Conservation (phyloP, 2,888 invertebrate genomes). For the Syrista parreyssii region DNA sequence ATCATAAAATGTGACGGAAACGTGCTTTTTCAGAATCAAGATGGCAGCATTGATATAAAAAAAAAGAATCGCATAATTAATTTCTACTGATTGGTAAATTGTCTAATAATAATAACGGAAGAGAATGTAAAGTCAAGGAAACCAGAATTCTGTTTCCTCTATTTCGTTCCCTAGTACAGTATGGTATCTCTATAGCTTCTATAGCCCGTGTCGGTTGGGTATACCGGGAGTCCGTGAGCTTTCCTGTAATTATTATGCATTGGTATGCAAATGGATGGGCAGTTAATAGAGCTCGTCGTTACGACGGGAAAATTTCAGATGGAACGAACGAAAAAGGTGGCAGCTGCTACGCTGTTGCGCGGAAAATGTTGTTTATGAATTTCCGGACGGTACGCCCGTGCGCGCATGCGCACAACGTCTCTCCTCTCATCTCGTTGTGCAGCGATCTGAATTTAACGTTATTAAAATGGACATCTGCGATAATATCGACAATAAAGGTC, state of each 20-base stretch:
- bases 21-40: background rate
- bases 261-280: slow-evolving; percentile 56
- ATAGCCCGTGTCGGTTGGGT: background rate
- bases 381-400: background rate
- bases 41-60: background rate
- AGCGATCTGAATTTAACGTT: slow-evolving; percentile 25
- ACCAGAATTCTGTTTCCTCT: background rate
- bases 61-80: background rate
- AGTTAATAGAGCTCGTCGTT: slow-evolving; percentile 43
- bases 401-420: slow-evolving; percentile 12
- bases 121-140: background rate
- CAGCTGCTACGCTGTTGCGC: slow-evolving; percentile 8
- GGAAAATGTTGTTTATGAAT: slow-evolving; percentile 5
- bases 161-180: background rate
- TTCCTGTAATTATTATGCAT: slow-evolving; percentile 56
- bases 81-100: background rate
- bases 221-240: slow-evolving; percentile 12
- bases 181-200: background rate
- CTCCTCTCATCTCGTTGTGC: slow-evolving; percentile 25
- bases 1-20: background rate
- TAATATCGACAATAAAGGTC: slow-evolving; percentile 22
- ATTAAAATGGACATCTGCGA: slow-evolving; percentile 23
- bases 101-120: background rate
- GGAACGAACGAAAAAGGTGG: slow-evolving; percentile 16
- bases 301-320: slow-evolving; percentile 15